Evolutionary conservation across 2,113 vertebrate species (phyloP), one percentile per base, ranked within the genome.

Genomic region (Stigmatopora argus): DNA sequence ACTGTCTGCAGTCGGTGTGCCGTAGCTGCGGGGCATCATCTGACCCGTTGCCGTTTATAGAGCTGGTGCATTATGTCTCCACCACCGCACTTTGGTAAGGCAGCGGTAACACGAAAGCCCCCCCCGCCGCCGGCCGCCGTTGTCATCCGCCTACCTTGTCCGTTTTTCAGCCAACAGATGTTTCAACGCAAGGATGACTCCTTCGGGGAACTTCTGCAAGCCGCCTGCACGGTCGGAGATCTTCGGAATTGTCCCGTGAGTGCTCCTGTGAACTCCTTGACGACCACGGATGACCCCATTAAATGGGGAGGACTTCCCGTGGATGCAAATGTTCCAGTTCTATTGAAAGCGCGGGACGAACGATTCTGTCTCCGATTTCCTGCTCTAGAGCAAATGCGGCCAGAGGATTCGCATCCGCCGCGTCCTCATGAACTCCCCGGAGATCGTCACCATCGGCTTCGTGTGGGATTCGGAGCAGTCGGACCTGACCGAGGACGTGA

Each of bases 381-480:
- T 72, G 31, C 71, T 84, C 5, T 72, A 98, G 96, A 97, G 94
- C 82, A 94, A 95, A 68, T 98, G 96, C 89, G 96, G 96, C 46
- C 95, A 97, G 81, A 95, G 88, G 85, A 96, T 97, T 72, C 93
- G 92, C 87, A 95, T 98, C 55, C 92, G 95, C n/a, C 92, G 92
- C 23, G 96, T 98, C 79, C 91, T 98, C 60, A 98, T 98, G 96
- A 98, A 98, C 79, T 96, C 93, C 63, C 96, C 96, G 0, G 94
- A 98, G 89, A 96, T 98, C 14, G 95, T 98, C 5, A 98, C 96
- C 11, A 94, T 98, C 0, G 96, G 96, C 52, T 90, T 98, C 35
- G 95, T 98, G 34, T 98, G 96, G 96, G 96, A 98, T 84, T 92
- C 96, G 0, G 96, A 98, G 13, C 93, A 98, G 84, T 98, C 96